phyloP scores from a whole-genome alignment of 2,113 vertebrate species.

The Aleadryas rufinucha region DNA sequence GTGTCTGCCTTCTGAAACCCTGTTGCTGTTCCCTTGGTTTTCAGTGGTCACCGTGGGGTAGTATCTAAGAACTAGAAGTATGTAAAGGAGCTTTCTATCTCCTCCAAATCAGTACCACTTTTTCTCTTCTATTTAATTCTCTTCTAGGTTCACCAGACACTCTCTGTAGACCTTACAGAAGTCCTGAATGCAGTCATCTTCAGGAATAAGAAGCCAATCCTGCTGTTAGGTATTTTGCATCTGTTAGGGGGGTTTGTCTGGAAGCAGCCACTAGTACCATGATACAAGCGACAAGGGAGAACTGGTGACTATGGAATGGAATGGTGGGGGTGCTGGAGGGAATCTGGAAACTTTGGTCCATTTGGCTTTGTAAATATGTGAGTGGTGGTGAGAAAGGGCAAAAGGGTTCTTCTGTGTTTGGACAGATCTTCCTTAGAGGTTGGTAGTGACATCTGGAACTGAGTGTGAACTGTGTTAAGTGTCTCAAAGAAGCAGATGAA shows the following conservation, averaged over 20 bases:
- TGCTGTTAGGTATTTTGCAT: constrained; percentile 81
- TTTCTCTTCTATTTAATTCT: background rate
- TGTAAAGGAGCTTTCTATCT: background rate
- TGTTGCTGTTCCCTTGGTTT: background rate
- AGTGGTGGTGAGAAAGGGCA: background rate
- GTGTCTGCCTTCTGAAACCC: background rate
- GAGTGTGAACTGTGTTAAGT: background rate
- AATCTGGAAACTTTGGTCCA: background rate
- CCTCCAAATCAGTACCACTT: background rate
- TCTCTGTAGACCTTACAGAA: constrained; percentile 80
- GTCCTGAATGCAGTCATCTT: constrained; percentile 78
- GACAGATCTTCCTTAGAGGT: background rate
- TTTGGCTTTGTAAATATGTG: background rate
- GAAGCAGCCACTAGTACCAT: background rate
- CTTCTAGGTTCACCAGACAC: constrained; percentile 79
- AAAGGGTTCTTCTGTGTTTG: background rate
- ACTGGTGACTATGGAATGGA: background rate
- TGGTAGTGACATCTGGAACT: background rate
- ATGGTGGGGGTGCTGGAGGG: background rate
- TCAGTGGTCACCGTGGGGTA: background rate
- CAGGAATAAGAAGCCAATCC: constrained; percentile 75
- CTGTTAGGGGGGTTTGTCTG: background rate
- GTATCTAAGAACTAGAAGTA: background rate
- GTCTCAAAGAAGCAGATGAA: background rate
- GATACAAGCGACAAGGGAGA: background rate